A percentile compares a stretch with the other conserved stretches of the same genome.
Conservation (phyloP, 2,888 invertebrate species). For the Habroteleia sp. region DNA sequence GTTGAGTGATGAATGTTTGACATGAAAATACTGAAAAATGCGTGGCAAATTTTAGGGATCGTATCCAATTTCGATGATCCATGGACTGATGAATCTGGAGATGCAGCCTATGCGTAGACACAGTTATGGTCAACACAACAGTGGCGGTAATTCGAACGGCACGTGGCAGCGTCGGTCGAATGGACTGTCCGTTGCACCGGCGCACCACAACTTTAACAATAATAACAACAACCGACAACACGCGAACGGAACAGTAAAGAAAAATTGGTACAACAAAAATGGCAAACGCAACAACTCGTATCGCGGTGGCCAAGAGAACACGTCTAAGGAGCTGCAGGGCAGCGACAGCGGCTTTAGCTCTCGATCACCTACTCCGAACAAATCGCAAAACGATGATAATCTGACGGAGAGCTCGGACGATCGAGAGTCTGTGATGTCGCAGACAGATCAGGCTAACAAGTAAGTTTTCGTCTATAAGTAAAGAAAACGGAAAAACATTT, state of each 20-base stretch:
- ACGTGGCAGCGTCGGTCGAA: conserved; percentile 74
- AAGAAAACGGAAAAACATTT: too few relatives aligned
- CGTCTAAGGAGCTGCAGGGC: conserved; percentile 71
- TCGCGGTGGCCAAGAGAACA: conserved; percentile 65
- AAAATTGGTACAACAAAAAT: conserved; percentile 72
- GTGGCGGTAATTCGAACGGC: conserved; percentile 64
- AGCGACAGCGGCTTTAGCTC: conserved; percentile 79
- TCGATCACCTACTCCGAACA: conserved; percentile 78
- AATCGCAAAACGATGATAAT: conserved; percentile 74
- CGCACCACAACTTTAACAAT: conserved; percentile 65
- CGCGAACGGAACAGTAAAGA: conserved; percentile 70
- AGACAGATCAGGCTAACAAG: conserved; percentile 74
- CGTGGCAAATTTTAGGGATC: conserved; percentile 72
- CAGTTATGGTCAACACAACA: conserved; percentile 70
- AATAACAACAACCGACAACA: conserved; percentile 63
- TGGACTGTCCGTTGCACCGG: conserved; percentile 67
- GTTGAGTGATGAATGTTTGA: too few relatives aligned
- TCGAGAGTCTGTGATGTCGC: conserved; percentile 75
- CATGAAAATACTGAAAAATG: too few relatives aligned
- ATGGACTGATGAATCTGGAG: conserved; percentile 73
- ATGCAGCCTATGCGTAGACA: conserved; percentile 71
- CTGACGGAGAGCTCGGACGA: conserved; percentile 78
- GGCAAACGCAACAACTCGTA: conserved; percentile 66
- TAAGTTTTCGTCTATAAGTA: too few relatives aligned
- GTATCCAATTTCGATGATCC: conserved; percentile 73